Base-by-base conservation (phyloP, 1,140 invertebrate genomes). In the Chlorops oryzae region DNA sequence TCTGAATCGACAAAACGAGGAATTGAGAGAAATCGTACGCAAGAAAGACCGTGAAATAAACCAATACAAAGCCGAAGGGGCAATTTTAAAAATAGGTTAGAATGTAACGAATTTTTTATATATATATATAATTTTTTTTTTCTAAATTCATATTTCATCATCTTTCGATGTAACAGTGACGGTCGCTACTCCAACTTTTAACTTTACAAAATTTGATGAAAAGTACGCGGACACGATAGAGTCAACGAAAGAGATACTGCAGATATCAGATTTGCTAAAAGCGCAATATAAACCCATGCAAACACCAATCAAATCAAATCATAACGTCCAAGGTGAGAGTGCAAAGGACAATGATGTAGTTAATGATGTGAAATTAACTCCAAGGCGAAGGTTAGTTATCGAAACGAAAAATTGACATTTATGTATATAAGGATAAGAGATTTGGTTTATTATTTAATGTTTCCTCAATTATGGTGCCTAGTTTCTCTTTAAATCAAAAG, bases 31-130 rank as follows among this genome's bases (percentile, higher is more conserved):
- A 0, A n/a, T 51, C n/a, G 5, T 67, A 4, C 28, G 23, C 2
- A 54, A 57, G 22, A 70, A 70, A 46, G 67, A 70, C 39, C 27
- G 42, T 1, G 67, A 70, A 43, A 34, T 70, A 0, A 49, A 53
- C 3, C 66, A 70, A 23, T 70, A 57, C 45, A 54, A 53, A 20
- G 22, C 20, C 1, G 64, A 70, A 41, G 61, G 59, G 3, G 50
- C 28, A 20, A 23, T 54, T 28, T 42, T 70, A 20, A 52, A 57
- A 10, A 47, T 63, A 39, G 54, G 67, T 70, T 28, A 45, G 65
- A 43, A n/a, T 45, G 13, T 15, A 12, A 25, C 2, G 1, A 43
- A 13, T 43, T 24, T 12, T 5, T 20, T 3, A 18, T 35, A 23
- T 20, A 4, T 15, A 35, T n/a, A 38, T 47, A 12, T 28, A 25